Evolutionary conservation across 1,140 invertebrate species (phyloP).

Genomic region (Drosophila saltans): DNA sequence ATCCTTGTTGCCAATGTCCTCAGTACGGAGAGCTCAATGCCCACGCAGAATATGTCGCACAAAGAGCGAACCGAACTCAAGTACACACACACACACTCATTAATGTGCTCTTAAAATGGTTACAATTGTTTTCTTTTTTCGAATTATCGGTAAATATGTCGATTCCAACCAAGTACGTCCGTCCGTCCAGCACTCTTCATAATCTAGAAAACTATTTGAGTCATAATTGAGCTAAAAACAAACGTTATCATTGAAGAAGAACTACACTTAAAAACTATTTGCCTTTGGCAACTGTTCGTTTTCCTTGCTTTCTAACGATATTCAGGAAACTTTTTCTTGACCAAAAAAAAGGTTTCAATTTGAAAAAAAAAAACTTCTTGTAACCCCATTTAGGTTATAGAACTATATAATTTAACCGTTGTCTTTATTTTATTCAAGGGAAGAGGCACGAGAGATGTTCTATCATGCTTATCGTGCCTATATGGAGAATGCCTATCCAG

Average conservation of each 20-base stretch:
- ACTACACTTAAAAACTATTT: too few species aligned
- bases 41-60: slow-evolving; percentile 85
- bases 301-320: too few species aligned
- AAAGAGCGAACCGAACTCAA: slow-evolving; percentile 85
- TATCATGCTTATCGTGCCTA: slow-evolving; percentile 98
- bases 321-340: too few species aligned
- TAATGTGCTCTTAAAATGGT: not conserved
- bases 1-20: slow-evolving; percentile 51
- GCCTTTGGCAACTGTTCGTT: too few species aligned
- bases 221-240: too few species aligned
- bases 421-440: slow-evolving; percentile 39
- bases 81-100: slow-evolving; percentile 71
- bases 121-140: not conserved
- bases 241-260: too few species aligned
- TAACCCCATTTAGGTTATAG: not conserved
- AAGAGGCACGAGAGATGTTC: slow-evolving; percentile 95
- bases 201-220: too few species aligned
- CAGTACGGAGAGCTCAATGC: slow-evolving; percentile 64
- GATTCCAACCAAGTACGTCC: too few species aligned
- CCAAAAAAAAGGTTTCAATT: too few species aligned
- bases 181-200: too few species aligned
- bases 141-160: not conserved
- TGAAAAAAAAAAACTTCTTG: not conserved
- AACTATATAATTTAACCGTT: not conserved
- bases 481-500: slow-evolving; percentile 98